phyloP scores from a whole-genome alignment of 2,113 vertebrate genomes.

The Podarcis muralis region DNA sequence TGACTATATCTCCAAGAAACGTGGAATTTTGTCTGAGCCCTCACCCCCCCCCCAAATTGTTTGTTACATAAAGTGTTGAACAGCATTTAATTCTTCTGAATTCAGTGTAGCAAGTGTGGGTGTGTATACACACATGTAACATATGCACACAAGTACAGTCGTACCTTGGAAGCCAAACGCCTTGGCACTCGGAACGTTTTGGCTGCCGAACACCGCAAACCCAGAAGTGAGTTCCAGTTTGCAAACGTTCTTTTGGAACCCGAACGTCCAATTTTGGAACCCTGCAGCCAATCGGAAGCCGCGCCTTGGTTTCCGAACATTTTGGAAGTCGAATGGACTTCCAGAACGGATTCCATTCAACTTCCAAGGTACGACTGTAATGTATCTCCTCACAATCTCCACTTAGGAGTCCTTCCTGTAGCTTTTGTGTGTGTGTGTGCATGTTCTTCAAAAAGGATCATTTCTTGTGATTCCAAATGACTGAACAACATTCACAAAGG shows the following conservation, averaged over 20 bases:
- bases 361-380: not conserved
- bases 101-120: not conserved
- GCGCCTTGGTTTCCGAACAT: no score
- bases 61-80: not conserved
- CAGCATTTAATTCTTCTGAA: not conserved
- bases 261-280: no score
- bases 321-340: no score
- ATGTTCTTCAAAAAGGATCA: not conserved
- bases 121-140: not conserved
- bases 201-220: no score
- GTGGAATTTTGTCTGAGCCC: not conserved
- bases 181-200: no score
- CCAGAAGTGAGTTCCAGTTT: no score
- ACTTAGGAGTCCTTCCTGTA: not conserved
- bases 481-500: not conserved
- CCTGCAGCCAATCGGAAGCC: no score
- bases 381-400: not conserved
- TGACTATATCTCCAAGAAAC: not conserved
- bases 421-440: not conserved
- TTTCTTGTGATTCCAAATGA: not conserved
- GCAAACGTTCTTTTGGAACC: no score
- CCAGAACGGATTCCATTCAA: no score
- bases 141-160: not conserved
- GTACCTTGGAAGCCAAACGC: no score
- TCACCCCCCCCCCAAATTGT: not conserved